These are phyloP conservation scores for Phyto melanocephala DNA, from an alignment of 2,888 invertebrate genomes.

Conservation along the genomic window DNA sequence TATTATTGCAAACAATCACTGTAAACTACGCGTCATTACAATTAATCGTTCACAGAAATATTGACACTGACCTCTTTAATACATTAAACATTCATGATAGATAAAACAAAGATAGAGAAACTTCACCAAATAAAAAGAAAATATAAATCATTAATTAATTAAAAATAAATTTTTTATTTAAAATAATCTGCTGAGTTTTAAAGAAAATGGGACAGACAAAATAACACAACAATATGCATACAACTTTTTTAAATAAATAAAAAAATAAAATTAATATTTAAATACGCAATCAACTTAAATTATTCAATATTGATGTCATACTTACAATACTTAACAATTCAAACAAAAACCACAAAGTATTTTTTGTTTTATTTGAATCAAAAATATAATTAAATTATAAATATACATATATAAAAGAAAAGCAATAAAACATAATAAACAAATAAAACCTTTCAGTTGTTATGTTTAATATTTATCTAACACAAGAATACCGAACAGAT, in stretches of 20 bases:
- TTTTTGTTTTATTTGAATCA: too few species aligned
- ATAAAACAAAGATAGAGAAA: background rate
- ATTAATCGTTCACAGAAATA: background rate
- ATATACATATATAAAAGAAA: background rate
- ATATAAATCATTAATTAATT: slow-evolving; percentile 1
- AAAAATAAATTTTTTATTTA: too few species aligned
- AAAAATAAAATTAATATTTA: background rate
- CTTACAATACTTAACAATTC: slow-evolving; percentile 32
- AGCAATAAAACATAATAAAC: background rate
- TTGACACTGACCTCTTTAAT: background rate
- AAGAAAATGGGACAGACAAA: background rate
- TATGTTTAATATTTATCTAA: slow-evolving; percentile 45
- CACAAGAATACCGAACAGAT: background rate
- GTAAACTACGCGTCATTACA: background rate
- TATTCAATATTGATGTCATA: slow-evolving; percentile 57
- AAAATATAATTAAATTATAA: too few species aligned
- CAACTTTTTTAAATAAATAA: background rate
- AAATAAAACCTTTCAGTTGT: slow-evolving; percentile 48
- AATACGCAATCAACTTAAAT: slow-evolving; percentile 7
- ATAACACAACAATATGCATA: background rate
- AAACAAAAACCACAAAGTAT: slow-evolving; percentile 13
- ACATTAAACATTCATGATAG: background rate
- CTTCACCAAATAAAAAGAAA: background rate
- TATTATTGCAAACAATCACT: background rate
- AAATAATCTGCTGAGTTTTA: background rate